Evolutionary conservation across 2,888 invertebrate species (phyloP).

Genomic region (Hartigia nigra): DNA sequence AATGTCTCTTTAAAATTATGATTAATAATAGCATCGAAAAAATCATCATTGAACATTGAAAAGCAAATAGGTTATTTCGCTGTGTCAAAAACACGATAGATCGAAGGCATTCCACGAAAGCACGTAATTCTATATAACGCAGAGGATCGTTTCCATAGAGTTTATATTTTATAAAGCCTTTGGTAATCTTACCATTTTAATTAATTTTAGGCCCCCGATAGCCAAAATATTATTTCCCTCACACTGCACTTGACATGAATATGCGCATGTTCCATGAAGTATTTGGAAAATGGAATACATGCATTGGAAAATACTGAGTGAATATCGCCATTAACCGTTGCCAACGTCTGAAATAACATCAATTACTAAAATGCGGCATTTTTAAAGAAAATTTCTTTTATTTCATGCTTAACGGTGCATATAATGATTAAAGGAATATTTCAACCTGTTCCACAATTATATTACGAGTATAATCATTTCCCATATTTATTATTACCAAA

Average conservation of each 20-base stretch:
- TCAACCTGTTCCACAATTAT: no score
- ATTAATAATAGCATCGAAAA: no score
- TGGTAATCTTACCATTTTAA: conserved; percentile 55
- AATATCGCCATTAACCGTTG: conserved; percentile 31
- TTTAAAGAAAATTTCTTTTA: no score
- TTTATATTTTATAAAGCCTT: conserved; percentile 19
- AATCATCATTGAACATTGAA: background rate
- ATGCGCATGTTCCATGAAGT: conserved; percentile 45
- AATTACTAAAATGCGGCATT: no score
- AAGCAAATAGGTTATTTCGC: conserved; percentile 29
- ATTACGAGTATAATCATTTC: no score
- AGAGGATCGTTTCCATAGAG: conserved; percentile 14
- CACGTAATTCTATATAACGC: conserved; percentile 4
- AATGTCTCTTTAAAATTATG: no score
- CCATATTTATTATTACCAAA: no score
- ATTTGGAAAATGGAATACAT: conserved; percentile 33
- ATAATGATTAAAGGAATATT: no score
- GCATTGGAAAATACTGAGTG: conserved; percentile 19
- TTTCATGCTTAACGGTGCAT: no score
- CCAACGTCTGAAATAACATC: conserved; percentile 17
- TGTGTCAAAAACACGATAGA: conserved; percentile 25
- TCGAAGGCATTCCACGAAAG: background rate
- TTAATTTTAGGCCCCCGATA: conserved; percentile 60
- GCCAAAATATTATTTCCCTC: conserved; percentile 65
- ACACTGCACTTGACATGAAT: conserved; percentile 61